Base-by-base conservation (phyloP, 2,888 invertebrate genomes). In the Ellobium chinense region DNA sequence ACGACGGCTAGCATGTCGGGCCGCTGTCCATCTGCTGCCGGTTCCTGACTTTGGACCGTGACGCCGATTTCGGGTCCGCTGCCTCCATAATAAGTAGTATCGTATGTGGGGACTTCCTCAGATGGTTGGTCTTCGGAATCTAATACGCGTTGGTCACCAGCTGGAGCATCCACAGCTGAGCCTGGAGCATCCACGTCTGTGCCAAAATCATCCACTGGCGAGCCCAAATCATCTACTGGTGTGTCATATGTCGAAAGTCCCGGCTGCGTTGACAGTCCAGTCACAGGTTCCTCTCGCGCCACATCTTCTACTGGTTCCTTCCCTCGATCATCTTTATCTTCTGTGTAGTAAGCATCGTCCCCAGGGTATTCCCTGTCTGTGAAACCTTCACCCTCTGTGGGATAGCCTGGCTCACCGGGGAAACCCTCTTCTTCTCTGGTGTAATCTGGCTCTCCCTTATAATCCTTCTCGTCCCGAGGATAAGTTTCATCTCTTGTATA, bases 1-100 rank as follows among this genome's bases (percentile, higher is more conserved):
- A 65, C 5, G 9, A 31, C 78, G 9, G 74, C 82, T 18, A 54
- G 58, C 14, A 80, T 31, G 3, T 63, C 79, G 46, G 24, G 68
- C 29, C 46, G 74, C n/a, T 74, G 36, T 12, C 34, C 56, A 58
- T 2, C 18, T n/a, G 56, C 36, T 37, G 1, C 37, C 2, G 37
- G 4, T 5, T 36, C 46, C 3, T 12, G n/a, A 27, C 31, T 1
- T n/a, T 31, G 21, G 14, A 7, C n/a, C 0, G 69, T 7, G 7
- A 34, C 39, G 29, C 18, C n/a, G 0, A 37, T 36, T 12, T 21
- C 62, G 21, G 63, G 12, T 14, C n/a, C n/a, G 29, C 46, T 27
- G 27, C 62, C 63, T 21, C 36, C 31, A n/a, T 7, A 4, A 34
- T 21, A 39, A 34, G 1, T 29, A 1, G 46, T 31, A 0, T 34